These are phyloP conservation scores for Tanaodytes sp. DNA, from an alignment of 2,888 invertebrate species.

Conservation along the genomic window DNA sequence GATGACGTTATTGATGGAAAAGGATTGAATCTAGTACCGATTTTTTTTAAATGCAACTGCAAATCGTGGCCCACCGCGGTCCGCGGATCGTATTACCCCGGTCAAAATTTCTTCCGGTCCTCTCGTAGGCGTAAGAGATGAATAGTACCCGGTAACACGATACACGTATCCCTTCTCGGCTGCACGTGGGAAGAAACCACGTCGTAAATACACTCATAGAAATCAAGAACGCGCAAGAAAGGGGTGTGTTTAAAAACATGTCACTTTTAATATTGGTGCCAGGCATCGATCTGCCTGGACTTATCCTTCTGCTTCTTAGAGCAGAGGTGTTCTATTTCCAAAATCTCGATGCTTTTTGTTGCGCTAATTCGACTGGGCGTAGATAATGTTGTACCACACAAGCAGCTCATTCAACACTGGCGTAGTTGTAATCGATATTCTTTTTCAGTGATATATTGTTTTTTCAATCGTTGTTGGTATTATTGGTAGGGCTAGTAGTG, in stretches of 20 bases:
- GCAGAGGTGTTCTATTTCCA: constrained; percentile 48
- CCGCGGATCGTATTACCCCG: constrained; percentile 57
- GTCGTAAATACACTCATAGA: constrained; percentile 69
- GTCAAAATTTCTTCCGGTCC: constrained; percentile 69
- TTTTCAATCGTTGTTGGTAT: too few species aligned
- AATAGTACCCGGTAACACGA: constrained; percentile 67
- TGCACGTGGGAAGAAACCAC: constrained; percentile 71
- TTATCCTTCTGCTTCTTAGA: constrained; percentile 40
- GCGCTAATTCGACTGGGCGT: too few species aligned
- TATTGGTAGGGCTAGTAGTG: too few species aligned
- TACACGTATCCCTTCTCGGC: constrained; percentile 60
- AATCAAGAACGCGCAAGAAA: constrained; percentile 67
- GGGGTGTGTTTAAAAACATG: constrained; percentile 73
- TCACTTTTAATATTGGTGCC: constrained; percentile 70
- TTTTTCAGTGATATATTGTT: too few species aligned
- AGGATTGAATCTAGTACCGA: constrained; percentile 20
- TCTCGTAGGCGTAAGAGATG: constrained; percentile 37
- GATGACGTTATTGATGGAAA: constrained; percentile 9
- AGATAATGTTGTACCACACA: too few species aligned
- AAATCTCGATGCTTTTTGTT: constrained; percentile 44
- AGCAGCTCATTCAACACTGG: too few species aligned
- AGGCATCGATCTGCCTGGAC: constrained; percentile 66
- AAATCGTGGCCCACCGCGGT: constrained; percentile 34
- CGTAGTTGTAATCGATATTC: too few species aligned
- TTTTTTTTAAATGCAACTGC: constrained; percentile 39